A percentile compares a stretch with the other conserved stretches of the same genome.
Evolutionary conservation across 2,113 vertebrate genomes (phyloP).

Genomic region (Callionymus lyra): DNA sequence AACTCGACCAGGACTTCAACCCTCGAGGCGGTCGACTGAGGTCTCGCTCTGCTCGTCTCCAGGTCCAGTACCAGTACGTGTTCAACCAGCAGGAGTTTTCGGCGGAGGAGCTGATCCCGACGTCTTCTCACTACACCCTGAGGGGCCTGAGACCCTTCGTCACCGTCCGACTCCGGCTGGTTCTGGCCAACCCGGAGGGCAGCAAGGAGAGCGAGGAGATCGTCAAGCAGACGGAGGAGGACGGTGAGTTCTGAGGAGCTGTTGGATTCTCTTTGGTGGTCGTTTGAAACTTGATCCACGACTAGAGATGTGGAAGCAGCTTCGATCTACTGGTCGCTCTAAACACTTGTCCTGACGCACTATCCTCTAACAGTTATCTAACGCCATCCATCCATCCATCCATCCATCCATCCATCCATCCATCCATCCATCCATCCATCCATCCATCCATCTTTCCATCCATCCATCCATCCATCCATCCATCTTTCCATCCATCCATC

Average conservation of each 20-base stretch:
- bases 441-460: no score
- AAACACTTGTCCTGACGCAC: no score
- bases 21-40: no score
- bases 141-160: constrained; percentile 86
- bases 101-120: constrained; percentile 85
- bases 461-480: no score
- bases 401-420: no score
- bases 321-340: no score
- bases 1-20: neutral
- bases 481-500: no score
- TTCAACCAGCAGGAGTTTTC: constrained; percentile 90
- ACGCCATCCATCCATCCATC: no score
- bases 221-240: constrained; percentile 91
- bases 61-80: constrained; percentile 87
- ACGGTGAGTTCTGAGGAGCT: constrained; percentile 75
- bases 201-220: constrained; percentile 92
- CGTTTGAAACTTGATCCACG: no score
- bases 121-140: constrained; percentile 90
- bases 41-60: neutral
- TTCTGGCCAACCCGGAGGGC: constrained; percentile 89
- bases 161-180: constrained; percentile 81
- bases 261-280: neutral
- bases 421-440: no score
- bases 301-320: no score
- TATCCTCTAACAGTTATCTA: no score